Evolutionary conservation across 2,797 vertebrate species (phyloP).

Genomic region (Premnoplex brunnescens): DNA sequence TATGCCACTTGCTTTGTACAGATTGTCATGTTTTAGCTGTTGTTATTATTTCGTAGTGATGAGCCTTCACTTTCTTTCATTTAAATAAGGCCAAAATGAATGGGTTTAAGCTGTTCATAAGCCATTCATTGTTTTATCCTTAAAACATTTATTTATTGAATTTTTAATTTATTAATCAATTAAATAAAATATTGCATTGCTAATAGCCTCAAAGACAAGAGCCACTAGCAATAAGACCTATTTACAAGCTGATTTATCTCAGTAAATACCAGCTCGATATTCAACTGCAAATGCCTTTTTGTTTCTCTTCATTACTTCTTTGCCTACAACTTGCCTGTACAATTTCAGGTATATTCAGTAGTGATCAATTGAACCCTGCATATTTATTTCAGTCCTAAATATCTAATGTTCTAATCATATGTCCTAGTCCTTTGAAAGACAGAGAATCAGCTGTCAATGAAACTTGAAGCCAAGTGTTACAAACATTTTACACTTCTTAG

Average conservation of each 20-base stretch:
- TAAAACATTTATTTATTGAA: background rate
- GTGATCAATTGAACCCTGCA: background rate
- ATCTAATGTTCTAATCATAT: background rate
- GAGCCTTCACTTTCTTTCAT: background rate
- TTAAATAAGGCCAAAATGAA: background rate
- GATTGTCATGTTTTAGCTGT: background rate
- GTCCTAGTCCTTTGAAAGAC: background rate
- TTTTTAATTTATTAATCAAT: background rate
- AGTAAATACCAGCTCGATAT: background rate
- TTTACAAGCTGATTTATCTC: background rate
- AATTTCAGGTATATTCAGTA: background rate
- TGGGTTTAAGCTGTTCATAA: background rate
- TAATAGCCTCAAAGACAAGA: slow-evolving; percentile 13
- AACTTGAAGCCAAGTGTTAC: background rate
- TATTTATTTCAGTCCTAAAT: background rate
- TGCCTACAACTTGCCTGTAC: background rate
- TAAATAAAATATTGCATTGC: slow-evolving; percentile 19
- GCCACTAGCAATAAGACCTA: background rate
- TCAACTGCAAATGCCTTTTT: background rate
- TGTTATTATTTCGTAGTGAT: background rate
- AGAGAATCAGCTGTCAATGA: background rate
- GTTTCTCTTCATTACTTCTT: background rate
- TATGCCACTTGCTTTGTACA: background rate
- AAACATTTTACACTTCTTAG: background rate
- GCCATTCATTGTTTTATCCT: background rate